phyloP scores from a whole-genome alignment of 2,797 vertebrate genomes.

The Crocidura indochinensis region DNA sequence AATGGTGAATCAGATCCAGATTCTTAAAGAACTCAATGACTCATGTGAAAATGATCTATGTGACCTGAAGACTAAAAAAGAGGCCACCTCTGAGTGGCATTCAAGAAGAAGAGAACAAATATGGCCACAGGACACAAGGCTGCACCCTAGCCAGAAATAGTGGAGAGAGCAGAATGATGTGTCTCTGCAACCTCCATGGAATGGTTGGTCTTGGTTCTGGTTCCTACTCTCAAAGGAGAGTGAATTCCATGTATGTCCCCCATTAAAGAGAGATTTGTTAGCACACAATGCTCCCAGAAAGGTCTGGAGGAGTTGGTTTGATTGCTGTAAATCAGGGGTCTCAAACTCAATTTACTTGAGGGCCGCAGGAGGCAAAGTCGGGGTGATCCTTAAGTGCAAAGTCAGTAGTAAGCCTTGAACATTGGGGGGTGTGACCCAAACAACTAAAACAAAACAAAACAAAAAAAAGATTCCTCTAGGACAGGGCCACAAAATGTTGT shows the following conservation, averaged over 20 bases:
- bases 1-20: background rate
- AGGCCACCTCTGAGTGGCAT: constrained; percentile 11
- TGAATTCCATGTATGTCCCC: background rate
- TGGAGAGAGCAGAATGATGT: background rate
- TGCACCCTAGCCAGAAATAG: background rate
- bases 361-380: no score
- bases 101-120: constrained; percentile 5
- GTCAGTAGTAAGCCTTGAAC: no score
- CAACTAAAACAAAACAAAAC: no score
- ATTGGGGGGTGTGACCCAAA: no score
- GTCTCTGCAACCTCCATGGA: background rate
- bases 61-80: background rate
- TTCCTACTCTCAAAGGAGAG: background rate
- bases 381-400: no score
- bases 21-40: constrained; percentile 1
- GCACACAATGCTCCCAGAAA: no score
- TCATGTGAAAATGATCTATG: constrained; percentile 58
- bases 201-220: background rate
- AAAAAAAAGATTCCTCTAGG: no score
- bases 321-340: no score
- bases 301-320: background rate
- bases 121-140: background rate
- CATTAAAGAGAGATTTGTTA: background rate
- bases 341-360: no score
- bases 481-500: no score